A percentile compares a stretch with the other conserved stretches of the same genome.
phyloP scores from a whole-genome alignment of 2,888 invertebrate species.

The Thumatha senex region DNA sequence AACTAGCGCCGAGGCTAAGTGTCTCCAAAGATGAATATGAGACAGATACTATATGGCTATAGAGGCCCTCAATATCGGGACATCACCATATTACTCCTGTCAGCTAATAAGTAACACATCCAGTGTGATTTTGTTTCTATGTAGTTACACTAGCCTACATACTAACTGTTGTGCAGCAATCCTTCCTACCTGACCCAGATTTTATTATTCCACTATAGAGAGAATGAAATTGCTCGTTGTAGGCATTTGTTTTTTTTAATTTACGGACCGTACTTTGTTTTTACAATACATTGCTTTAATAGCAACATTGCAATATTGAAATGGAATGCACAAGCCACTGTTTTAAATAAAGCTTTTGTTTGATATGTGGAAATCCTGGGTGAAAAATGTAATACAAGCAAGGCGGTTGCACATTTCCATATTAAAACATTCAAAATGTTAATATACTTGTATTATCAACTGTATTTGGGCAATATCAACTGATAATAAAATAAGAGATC shows the following conservation, averaged over 20 bases:
- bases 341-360: conserved; percentile 7
- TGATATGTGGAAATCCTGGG: background rate
- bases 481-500: too few relatives aligned
- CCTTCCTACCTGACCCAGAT: conserved; percentile 70
- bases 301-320: conserved; percentile 28
- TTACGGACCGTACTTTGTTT: conserved; percentile 59
- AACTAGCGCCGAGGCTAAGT: too few relatives aligned
- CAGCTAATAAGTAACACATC: conserved; percentile 42
- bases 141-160: conserved; percentile 40
- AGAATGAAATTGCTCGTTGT: conserved; percentile 78
- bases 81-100: too few relatives aligned
- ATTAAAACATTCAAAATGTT: too few relatives aligned
- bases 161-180: conserved; percentile 50
- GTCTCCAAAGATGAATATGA: too few relatives aligned
- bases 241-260: conserved; percentile 50
- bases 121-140: conserved; percentile 30
- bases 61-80: too few relatives aligned
- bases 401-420: background rate
- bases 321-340: conserved; percentile 23
- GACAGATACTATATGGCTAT: too few relatives aligned
- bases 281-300: conserved; percentile 50
- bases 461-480: too few relatives aligned
- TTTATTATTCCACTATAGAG: conserved; percentile 73
- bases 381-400: background rate
- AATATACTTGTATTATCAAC: too few relatives aligned